A percentile compares a stretch with the other conserved stretches of the same genome.
phyloP scores from a whole-genome alignment of 1,140 invertebrate species.

The Lepidostoma basale region DNA sequence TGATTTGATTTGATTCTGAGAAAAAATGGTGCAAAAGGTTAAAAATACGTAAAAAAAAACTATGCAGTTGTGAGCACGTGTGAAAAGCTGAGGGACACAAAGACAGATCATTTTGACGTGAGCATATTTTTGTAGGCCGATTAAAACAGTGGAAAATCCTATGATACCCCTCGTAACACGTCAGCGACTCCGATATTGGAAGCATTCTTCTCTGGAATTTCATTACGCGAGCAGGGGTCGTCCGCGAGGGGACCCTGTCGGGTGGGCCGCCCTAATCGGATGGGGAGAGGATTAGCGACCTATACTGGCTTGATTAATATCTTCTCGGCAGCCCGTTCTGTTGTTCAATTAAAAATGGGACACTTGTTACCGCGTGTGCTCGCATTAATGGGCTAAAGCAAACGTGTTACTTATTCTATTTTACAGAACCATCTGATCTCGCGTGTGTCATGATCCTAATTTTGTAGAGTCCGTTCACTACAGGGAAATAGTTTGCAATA shows the following conservation, averaged over 20 bases:
- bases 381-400: not conserved
- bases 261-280: conserved; percentile 19
- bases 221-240: not conserved
- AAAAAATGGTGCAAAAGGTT: no score
- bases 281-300: conserved; percentile 16
- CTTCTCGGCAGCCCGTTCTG: conserved; percentile 17
- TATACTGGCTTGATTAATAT: conserved; percentile 15
- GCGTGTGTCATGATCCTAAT: not conserved
- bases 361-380: not conserved
- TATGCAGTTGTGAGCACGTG: no score
- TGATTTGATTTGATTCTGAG: no score
- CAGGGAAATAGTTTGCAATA: no score
- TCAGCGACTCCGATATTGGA: conserved; percentile 13
- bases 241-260: not conserved
- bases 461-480: no score
- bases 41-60: no score
- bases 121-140: not conserved
- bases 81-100: no score
- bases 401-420: not conserved
- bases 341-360: not conserved
- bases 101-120: no score
- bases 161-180: not conserved
- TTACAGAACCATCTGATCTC: not conserved
- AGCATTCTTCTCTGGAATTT: conserved; percentile 26
- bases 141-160: not conserved